Conservation (phyloP, 2,113 vertebrate genomes). For the Bubo scandiacus region DNA sequence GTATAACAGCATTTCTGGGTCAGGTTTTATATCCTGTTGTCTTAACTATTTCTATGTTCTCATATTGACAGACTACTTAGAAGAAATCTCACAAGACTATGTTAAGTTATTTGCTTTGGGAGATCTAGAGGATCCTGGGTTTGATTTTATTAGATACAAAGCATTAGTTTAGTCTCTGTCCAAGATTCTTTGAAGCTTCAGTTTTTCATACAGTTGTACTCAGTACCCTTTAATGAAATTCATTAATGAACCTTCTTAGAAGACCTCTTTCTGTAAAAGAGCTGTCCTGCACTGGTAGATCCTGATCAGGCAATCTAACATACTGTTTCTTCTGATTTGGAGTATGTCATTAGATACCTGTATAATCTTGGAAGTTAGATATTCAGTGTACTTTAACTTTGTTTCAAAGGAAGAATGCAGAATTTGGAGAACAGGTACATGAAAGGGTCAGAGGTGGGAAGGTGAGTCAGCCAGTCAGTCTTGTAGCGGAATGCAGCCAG, state of each 20-base stretch:
- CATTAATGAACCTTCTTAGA: not conserved
- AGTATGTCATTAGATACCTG: not conserved
- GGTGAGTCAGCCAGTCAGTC: not conserved
- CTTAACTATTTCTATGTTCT: not conserved
- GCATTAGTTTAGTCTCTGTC: not conserved
- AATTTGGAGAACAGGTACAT: not conserved
- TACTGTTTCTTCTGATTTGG: not conserved
- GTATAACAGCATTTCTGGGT: not conserved
- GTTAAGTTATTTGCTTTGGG: not conserved
- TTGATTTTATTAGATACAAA: not conserved
- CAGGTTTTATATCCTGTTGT: not conserved
- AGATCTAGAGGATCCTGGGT: not conserved
- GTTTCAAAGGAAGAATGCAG: not conserved
- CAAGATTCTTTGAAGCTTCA: not conserved
- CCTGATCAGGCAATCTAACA: not conserved
- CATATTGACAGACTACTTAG: not conserved
- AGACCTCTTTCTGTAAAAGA: not conserved
- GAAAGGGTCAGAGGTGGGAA: not conserved
- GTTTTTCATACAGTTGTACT: not conserved
- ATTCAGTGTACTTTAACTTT: not conserved
- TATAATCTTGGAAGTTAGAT: not conserved
- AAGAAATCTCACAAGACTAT: not conserved
- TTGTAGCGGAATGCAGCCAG: not conserved
- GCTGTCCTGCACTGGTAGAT: not conserved
- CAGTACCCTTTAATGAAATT: not conserved